Evolutionary conservation across 2,113 vertebrate species (phyloP).

Genomic region (Herpetotheres cachinnans): DNA sequence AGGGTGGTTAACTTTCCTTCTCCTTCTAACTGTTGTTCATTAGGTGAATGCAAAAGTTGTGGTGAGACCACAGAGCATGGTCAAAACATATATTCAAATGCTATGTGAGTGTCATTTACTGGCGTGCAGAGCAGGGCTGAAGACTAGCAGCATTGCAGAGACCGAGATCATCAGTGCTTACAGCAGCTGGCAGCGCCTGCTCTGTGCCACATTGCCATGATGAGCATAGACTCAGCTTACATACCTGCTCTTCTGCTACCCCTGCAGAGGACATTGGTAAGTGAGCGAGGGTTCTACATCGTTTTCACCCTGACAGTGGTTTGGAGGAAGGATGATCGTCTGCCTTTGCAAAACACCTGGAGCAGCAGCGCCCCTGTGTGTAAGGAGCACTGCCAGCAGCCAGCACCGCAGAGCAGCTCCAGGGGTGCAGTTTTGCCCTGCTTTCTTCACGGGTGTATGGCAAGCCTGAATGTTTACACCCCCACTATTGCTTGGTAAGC

Average conservation of each 20-base stretch:
- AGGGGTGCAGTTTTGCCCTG: neutral
- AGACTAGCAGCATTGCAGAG: neutral
- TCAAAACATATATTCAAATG: neutral
- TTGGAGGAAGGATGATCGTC: neutral
- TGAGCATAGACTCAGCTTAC: neutral
- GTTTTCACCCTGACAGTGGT: neutral
- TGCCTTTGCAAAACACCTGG: neutral
- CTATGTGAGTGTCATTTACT: neutral
- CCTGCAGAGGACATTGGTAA: neutral
- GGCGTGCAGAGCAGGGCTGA: neutral
- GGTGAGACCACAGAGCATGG: neutral
- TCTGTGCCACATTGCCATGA: neutral
- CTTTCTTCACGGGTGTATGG: accelerated
- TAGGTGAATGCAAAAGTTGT: neutral
- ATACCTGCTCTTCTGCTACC: neutral
- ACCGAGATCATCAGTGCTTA: neutral
- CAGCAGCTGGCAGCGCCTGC: neutral
- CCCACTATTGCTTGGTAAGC: neutral
- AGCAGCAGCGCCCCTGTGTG: neutral
- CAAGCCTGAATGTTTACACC: neutral
- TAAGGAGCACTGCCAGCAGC: neutral
- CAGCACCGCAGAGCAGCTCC: neutral
- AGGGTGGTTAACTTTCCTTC: neutral
- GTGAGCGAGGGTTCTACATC: neutral
- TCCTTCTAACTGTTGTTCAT: neutral